phyloP scores from a whole-genome alignment of 2,888 invertebrate genomes.

The Gnatocerus cornutus region DNA sequence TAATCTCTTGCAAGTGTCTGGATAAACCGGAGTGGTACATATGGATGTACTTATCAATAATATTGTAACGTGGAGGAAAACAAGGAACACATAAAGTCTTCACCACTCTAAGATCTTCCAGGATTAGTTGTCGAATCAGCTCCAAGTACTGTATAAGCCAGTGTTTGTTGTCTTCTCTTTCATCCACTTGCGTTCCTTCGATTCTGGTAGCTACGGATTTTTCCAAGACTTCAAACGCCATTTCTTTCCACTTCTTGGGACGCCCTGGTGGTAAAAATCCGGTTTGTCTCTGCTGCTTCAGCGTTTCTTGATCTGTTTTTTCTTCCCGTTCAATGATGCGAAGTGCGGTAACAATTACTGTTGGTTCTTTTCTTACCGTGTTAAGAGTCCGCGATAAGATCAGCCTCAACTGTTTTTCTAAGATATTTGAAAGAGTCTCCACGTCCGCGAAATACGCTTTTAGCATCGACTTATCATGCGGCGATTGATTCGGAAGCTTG shows the following conservation, averaged over 20 bases:
- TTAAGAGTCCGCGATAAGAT: slow-evolving; percentile 93
- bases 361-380: slow-evolving; percentile 95
- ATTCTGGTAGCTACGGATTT: slow-evolving; percentile 87
- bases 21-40: slow-evolving; percentile 96
- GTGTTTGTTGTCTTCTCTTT: slow-evolving; percentile 91
- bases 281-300: slow-evolving; percentile 83
- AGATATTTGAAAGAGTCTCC: slow-evolving; percentile 87
- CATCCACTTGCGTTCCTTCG: slow-evolving; percentile 96
- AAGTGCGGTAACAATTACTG: slow-evolving; percentile 95
- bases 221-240: slow-evolving; percentile 87
- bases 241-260: slow-evolving; percentile 92
- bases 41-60: slow-evolving; percentile 90
- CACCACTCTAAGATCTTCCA: slow-evolving; percentile 93
- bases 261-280: slow-evolving; percentile 96
- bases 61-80: slow-evolving; percentile 96
- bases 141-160: slow-evolving; percentile 98
- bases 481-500: slow-evolving; percentile 92
- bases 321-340: slow-evolving; percentile 98
- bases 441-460: slow-evolving; percentile 98
- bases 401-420: slow-evolving; percentile 94
- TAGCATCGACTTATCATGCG: slow-evolving; percentile 92
- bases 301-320: slow-evolving; percentile 91
- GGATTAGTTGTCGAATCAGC: slow-evolving; percentile 85
- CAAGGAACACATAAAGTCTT: slow-evolving; percentile 93
- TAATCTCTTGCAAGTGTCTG: slow-evolving; percentile 88